These are phyloP conservation scores for Glaucidium brasilianum DNA, from an alignment of 2,113 vertebrate species.

Conservation along the genomic window DNA sequence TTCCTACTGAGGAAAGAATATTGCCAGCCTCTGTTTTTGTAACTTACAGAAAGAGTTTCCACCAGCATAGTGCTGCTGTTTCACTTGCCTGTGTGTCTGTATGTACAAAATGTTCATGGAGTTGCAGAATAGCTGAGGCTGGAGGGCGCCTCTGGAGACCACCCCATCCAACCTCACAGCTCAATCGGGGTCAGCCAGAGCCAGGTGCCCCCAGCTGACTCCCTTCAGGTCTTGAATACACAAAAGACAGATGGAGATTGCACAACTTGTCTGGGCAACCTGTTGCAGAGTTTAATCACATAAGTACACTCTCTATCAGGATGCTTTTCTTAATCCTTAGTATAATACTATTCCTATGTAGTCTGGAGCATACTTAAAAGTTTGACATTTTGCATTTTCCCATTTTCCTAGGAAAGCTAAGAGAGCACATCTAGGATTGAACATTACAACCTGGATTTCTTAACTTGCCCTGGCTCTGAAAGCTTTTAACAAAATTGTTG, in stretches of 20 bases:
- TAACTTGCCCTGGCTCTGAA: neutral
- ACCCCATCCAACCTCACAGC: neutral
- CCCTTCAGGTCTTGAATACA: neutral
- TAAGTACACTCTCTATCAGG: neutral
- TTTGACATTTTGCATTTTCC: neutral
- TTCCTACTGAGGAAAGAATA: neutral
- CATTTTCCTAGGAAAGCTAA: neutral
- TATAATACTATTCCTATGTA: neutral
- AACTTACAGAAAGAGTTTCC: neutral
- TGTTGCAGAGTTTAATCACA: neutral
- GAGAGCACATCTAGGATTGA: neutral
- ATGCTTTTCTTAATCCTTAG: neutral
- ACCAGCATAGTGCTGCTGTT: neutral
- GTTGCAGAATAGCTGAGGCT: neutral
- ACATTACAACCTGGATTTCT: neutral
- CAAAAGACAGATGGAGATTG: neutral
- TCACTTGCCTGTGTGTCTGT: neutral
- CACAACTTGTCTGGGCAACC: neutral
- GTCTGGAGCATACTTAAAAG: neutral
- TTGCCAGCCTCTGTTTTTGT: neutral
- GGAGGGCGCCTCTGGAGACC: neutral
- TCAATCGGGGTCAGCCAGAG: neutral
- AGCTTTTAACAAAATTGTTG: neutral
- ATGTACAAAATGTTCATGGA: neutral
- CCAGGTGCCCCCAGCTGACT: fast-evolving